These are phyloP conservation scores for Urocolius indicus DNA, from an alignment of 2,113 vertebrate species.

Conservation along the genomic window DNA sequence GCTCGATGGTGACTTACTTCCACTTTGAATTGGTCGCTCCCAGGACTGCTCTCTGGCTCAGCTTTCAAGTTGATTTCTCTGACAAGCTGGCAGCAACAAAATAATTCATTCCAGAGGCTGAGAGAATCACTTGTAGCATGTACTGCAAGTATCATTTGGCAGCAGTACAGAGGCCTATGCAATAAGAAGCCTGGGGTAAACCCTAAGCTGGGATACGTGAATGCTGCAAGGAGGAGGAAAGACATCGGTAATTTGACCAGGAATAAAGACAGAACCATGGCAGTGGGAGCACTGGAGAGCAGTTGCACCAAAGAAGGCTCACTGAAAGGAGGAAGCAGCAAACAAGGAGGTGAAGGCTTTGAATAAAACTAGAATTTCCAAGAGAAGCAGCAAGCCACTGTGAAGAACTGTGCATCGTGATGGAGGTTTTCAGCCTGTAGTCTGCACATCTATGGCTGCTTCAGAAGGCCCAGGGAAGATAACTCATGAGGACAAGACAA, in stretches of 20 bases:
- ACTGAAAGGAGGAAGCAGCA: background rate
- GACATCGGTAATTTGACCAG: background rate
- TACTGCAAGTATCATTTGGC: background rate
- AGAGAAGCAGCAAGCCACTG: background rate
- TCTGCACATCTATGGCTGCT: background rate
- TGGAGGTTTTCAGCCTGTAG: background rate
- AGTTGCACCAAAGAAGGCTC: background rate
- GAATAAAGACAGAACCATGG: conserved; percentile 35
- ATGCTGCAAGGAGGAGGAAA: background rate
- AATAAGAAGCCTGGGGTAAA: conserved; percentile 64
- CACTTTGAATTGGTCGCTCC: background rate
- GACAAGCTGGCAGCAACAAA: conserved; percentile 62
- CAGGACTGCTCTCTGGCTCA: conserved; percentile 23
- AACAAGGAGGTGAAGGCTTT: background rate
- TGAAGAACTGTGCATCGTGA: background rate
- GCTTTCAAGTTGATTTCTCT: conserved; percentile 65
- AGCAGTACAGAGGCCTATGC: conserved; percentile 52
- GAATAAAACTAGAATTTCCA: background rate
- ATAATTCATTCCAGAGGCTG: conserved; percentile 66
- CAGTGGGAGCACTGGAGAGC: background rate
- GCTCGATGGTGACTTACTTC: background rate
- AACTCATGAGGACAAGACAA: background rate
- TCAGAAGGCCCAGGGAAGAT: background rate
- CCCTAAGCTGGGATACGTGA: background rate
- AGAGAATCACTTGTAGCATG: conserved; percentile 51